Evolutionary conservation across 1,140 invertebrate genomes (phyloP).

Genomic region (Saccostrea echinata): DNA sequence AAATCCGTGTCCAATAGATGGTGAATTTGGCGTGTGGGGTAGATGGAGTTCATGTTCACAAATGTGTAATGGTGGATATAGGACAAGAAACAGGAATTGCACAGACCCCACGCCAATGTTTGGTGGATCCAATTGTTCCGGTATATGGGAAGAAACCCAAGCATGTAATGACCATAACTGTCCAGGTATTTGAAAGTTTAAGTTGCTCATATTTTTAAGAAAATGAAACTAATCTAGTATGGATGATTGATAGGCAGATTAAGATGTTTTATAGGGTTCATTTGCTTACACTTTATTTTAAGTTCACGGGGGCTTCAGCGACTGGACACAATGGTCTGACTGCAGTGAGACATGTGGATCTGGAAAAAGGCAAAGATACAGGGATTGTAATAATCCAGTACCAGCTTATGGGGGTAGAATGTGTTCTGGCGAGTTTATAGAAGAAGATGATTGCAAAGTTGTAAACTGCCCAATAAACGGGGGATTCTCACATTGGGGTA

Average conservation of each 20-base stretch:
- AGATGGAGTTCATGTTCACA: constrained; percentile 8
- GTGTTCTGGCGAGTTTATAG: neutral
- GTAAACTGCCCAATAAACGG: neutral
- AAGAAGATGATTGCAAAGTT: neutral
- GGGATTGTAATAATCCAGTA: constrained; percentile 29
- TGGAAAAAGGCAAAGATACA: neutral
- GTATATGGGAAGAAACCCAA: constrained; percentile 36
- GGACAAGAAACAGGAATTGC: constrained; percentile 60
- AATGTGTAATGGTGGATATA: constrained; percentile 57
- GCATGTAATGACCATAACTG: constrained; percentile 36
- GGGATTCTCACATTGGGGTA: neutral
- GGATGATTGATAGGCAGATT: no score
- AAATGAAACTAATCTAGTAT: no score
- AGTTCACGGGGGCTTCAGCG: constrained; percentile 14
- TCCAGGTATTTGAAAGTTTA: constrained; percentile 17
- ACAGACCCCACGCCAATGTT: constrained; percentile 59
- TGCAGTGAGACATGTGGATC: constrained; percentile 5
- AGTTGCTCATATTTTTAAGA: neutral
- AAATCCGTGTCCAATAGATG: neutral
- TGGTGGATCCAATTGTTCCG: constrained; percentile 64
- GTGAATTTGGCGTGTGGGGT: constrained; percentile 6
- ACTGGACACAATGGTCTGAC: constrained; percentile 40
- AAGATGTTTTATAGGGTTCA: no score
- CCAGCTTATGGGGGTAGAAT: neutral
- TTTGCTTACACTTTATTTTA: no score